Base-by-base conservation (phyloP, 1,140 invertebrate species). In the Drosophila ficusphila region DNA sequence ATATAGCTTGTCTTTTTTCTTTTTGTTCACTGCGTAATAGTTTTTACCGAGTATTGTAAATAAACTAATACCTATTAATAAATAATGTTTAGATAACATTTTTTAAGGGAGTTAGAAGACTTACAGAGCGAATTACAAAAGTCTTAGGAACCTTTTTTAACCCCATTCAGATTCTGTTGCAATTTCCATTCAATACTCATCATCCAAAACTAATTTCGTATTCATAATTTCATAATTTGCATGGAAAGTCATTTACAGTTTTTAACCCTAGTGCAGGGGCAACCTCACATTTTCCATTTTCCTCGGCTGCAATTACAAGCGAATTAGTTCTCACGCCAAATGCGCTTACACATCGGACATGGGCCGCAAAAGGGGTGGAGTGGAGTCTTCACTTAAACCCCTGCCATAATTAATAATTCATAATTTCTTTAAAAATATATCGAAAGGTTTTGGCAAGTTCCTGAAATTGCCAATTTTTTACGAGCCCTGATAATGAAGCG, bases 311-410 rank as follows among this genome's bases (percentile, higher is more conserved):
- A 83, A 82, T 82, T 83, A 82, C 79, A 74, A 70, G 69, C 73
- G 79, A 60, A 82, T 82, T 82, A 82, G 74, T 83, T 82, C 79
- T 82, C 79, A 82, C 79, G 79, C 69, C 52, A 78, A 82, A 83
- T 82, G 69, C 51, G 79, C 56, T 82, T 83, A 78, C 36, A 48
- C 21, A 64, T 65, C 46, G 61, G 31, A 34, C 61, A 64, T 21
- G 61, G 31, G 2, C 36, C 18, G 3, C 12, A 34, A n/a, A 61
- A 65, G 44, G 60, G 36, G 33, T 39, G 64, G 18, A 12, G 27
- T 18, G 18, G 41, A 25, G 14, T 23, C 46, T 60, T 69, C 69
- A 38, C 60, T 64, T 16, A 14, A 52, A 42, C 64, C 31, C 46
- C 49, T 56, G 51, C 46, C 68, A 82, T 64, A 83, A 82, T 82